phyloP scores from a whole-genome alignment of 2,113 vertebrate species.

The Cottus gobio region DNA sequence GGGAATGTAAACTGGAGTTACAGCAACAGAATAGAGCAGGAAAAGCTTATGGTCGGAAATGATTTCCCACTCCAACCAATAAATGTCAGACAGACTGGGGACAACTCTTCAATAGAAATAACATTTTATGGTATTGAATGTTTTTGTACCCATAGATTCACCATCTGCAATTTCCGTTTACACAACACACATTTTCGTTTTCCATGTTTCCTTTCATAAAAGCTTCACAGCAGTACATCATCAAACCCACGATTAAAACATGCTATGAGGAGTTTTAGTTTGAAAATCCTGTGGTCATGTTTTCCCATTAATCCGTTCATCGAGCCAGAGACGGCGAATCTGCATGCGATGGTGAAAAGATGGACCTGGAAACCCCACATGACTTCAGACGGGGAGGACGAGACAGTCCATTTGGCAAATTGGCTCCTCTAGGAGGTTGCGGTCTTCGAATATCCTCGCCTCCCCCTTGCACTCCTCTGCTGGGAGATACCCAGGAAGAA shows the following conservation, averaged over 20 bases:
- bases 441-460: constrained; percentile 60
- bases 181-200: constrained; percentile 37
- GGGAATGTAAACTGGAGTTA: constrained; percentile 33
- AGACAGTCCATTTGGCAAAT: constrained; percentile 72
- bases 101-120: constrained; percentile 38
- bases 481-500: constrained; percentile 56
- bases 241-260: constrained; percentile 2
- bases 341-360: constrained; percentile 47
- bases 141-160: constrained; percentile 44
- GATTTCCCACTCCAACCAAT: constrained; percentile 55
- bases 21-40: constrained; percentile 11
- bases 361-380: constrained; percentile 45
- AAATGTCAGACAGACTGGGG: constrained; percentile 61
- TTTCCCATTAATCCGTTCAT: constrained; percentile 40
- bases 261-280: not conserved
- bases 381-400: constrained; percentile 63
- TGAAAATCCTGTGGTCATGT: not conserved
- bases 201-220: constrained; percentile 21
- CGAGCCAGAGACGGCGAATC: constrained; percentile 32
- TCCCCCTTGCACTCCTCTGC: constrained; percentile 49
- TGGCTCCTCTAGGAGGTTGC: constrained; percentile 63
- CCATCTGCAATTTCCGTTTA: constrained; percentile 30
- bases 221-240: constrained; percentile 15
- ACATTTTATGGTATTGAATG: constrained; percentile 47
- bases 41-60: constrained; percentile 57